These are phyloP conservation scores for Alviniconcha marisindica DNA, from an alignment of 1,140 invertebrate species.

Conservation along the genomic window DNA sequence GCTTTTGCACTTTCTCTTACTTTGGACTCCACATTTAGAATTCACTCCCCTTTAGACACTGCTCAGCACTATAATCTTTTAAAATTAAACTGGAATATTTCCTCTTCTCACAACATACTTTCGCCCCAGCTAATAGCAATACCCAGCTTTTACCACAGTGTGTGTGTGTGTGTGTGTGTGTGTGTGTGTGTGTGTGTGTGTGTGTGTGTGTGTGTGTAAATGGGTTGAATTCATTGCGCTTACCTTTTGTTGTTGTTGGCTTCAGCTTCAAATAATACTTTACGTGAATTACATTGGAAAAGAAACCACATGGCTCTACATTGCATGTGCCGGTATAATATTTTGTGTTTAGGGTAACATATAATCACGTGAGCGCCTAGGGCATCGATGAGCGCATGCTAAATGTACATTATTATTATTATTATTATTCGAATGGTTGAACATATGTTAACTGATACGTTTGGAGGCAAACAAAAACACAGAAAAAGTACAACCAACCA, in stretches of 20 bases:
- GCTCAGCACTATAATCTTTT: background rate
- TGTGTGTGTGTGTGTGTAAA: constrained; percentile 8
- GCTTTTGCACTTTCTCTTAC: no score
- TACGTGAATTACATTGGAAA: background rate
- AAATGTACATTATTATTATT: no score
- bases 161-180: constrained; percentile 17
- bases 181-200: constrained; percentile 3
- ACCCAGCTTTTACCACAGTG: no score
- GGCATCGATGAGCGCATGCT: no score
- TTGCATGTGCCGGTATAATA: background rate
- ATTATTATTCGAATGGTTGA: no score
- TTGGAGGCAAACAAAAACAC: no score
- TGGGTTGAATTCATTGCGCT: background rate
- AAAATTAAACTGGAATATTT: background rate
- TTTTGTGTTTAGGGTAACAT: background rate
- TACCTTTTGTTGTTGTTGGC: background rate
- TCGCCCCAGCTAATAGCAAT: background rate
- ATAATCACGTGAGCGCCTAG: no score
- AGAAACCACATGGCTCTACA: background rate
- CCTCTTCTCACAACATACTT: background rate
- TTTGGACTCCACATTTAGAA: no score
- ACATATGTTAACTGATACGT: no score
- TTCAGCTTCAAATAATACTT: background rate
- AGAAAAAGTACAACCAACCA: no score
- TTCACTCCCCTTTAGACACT: no score